These are phyloP conservation scores for Sycophaga agraensis DNA, from an alignment of 1,140 invertebrate genomes.

Conservation along the genomic window DNA sequence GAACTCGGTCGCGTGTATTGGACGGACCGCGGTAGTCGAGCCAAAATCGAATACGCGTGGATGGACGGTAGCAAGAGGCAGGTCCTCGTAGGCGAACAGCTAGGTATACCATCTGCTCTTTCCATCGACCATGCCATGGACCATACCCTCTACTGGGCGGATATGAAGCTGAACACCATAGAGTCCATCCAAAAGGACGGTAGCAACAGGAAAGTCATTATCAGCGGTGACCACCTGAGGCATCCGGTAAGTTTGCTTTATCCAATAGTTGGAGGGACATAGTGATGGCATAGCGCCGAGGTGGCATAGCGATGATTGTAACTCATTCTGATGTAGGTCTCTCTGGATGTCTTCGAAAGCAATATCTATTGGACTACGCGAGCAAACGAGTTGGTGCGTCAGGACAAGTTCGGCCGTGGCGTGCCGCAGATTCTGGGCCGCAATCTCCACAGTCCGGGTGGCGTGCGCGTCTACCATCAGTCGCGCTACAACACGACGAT, in stretches of 20 bases:
- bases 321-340: constrained; percentile 41
- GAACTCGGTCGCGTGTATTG: constrained; percentile 84
- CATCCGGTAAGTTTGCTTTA: constrained; percentile 66
- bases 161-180: constrained; percentile 91
- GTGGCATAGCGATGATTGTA: too few relatives aligned
- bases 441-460: constrained; percentile 80
- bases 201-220: constrained; percentile 70
- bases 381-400: constrained; percentile 77
- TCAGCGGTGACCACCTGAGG: constrained; percentile 71
- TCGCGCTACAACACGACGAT: constrained; percentile 77
- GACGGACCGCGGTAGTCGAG: constrained; percentile 80
- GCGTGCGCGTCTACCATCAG: constrained; percentile 82
- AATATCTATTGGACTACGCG: constrained; percentile 86
- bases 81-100: constrained; percentile 74
- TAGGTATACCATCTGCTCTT: constrained; percentile 84
- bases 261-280: neutral
- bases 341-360: constrained; percentile 91
- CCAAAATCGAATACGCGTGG: constrained; percentile 89
- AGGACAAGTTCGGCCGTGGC: constrained; percentile 95
- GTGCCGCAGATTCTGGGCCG: constrained; percentile 80
- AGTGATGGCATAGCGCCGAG: too few relatives aligned
- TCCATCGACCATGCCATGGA: constrained; percentile 88
- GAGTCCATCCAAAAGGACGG: constrained; percentile 88
- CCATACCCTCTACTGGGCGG: constrained; percentile 92
- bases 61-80: constrained; percentile 91